Conservation (phyloP, 2,888 invertebrate genomes). For the Xestoiulus laeticollis region DNA sequence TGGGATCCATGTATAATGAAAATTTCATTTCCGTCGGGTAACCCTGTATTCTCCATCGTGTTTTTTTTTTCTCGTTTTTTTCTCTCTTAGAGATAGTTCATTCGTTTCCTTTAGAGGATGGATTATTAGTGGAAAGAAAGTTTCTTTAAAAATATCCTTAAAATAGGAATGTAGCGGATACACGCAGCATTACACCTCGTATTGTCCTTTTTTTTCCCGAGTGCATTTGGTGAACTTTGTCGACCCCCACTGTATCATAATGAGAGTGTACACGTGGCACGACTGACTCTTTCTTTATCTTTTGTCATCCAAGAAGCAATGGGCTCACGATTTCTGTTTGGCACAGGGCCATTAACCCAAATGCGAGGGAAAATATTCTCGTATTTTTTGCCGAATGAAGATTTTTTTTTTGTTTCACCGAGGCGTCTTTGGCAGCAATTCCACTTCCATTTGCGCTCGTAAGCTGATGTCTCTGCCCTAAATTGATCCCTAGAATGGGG, state of each 20-base stretch:
- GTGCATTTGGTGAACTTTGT: neutral
- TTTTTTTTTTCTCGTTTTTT: too few relatives aligned
- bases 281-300: neutral
- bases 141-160: too few relatives aligned
- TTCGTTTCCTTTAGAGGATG: too few relatives aligned
- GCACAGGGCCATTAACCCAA: neutral
- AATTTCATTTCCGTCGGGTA: too few relatives aligned
- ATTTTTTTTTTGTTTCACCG: neutral
- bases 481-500: neutral
- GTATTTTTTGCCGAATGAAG: neutral
- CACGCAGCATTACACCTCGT: too few relatives aligned
- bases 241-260: neutral
- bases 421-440: slow-evolving; percentile 35
- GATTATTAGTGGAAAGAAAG: too few relatives aligned
- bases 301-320: neutral
- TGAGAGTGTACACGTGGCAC: neutral
- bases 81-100: too few relatives aligned
- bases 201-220: neutral
- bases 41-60: too few relatives aligned
- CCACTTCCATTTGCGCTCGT: slow-evolving; percentile 38
- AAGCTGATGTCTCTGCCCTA: slow-evolving; percentile 34
- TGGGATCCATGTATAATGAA: too few relatives aligned
- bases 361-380: neutral
- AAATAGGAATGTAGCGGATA: too few relatives aligned
- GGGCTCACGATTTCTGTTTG: neutral